These are phyloP conservation scores for Hyposoter dolosus DNA, from an alignment of 2,888 invertebrate genomes.

Conservation along the genomic window DNA sequence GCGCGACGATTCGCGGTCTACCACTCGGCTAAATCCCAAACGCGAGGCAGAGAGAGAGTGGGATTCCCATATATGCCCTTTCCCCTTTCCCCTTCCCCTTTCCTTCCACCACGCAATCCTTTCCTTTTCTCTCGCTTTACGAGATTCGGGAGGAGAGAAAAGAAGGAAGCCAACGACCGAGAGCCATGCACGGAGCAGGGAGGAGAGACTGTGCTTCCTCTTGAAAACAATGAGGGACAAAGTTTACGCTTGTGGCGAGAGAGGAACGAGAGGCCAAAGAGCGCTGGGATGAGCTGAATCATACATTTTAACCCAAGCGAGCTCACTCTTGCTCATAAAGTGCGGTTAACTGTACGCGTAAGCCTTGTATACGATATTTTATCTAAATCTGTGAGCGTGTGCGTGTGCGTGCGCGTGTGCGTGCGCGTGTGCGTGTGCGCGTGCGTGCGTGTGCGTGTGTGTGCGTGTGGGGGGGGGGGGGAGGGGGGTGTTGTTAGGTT, in stretches of 20 bases:
- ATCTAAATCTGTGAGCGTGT: conserved; percentile 18
- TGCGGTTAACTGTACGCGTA: conserved; percentile 74
- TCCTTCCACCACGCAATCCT: background rate
- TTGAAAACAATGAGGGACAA: conserved; percentile 79
- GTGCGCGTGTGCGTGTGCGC: no score
- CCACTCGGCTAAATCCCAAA: conserved; percentile 65
- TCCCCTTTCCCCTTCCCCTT: background rate
- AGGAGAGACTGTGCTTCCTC: conserved; percentile 58
- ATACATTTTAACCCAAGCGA: conserved; percentile 80
- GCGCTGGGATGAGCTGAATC: conserved; percentile 68
- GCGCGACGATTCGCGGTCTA: conserved; percentile 67
- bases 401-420: background rate
- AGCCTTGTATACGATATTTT: conserved; percentile 40
- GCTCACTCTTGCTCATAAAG: conserved; percentile 77
- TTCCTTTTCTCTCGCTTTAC: background rate
- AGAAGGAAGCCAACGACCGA: background rate
- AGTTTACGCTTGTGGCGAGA: conserved; percentile 75
- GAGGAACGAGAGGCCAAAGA: conserved; percentile 36
- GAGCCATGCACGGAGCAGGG: background rate
- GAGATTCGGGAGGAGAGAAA: background rate
- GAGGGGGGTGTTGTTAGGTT: background rate
- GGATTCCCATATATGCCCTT: conserved; percentile 7
- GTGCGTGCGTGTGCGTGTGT: no score
- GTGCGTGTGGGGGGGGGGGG: no score
- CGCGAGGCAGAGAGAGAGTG: conserved; percentile 28